Percentiles rank a stretch among this genome's conserved stretches.
phyloP scores from a whole-genome alignment of 2,797 vertebrate genomes.

The Erethizon dorsatum region DNA sequence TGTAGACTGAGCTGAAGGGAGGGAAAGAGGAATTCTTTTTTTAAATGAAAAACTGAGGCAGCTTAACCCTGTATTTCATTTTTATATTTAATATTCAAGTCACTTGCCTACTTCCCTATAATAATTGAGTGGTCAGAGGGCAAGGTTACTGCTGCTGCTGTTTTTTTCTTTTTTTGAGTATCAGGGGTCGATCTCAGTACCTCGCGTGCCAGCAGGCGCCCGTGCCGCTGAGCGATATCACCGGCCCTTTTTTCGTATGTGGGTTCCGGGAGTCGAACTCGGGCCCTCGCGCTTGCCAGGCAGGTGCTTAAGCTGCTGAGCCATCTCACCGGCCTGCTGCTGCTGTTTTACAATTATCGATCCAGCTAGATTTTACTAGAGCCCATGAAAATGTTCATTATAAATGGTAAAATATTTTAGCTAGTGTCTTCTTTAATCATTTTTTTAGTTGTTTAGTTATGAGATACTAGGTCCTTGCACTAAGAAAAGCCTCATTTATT shows the following conservation, averaged over 20 bases:
- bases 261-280: no score
- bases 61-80: neutral
- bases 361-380: neutral
- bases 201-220: no score
- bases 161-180: neutral
- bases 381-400: neutral
- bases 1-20: neutral
- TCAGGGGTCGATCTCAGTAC: no score
- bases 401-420: neutral
- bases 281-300: no score
- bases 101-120: neutral
- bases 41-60: neutral
- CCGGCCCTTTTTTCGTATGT: no score
- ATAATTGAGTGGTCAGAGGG: neutral
- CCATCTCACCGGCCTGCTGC: neutral
- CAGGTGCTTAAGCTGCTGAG: no score
- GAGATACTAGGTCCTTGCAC: neutral
- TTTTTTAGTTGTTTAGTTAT: neutral
- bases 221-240: no score
- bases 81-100: constrained; percentile 50
- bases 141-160: neutral
- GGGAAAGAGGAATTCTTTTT: neutral
- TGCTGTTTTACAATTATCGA: neutral
- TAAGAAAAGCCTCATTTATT: neutral
- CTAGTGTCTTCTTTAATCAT: neutral